Evolutionary conservation across 2,797 vertebrate species (phyloP), one percentile per base, ranked within the genome.

Genomic region (Eulemur coronatus): DNA sequence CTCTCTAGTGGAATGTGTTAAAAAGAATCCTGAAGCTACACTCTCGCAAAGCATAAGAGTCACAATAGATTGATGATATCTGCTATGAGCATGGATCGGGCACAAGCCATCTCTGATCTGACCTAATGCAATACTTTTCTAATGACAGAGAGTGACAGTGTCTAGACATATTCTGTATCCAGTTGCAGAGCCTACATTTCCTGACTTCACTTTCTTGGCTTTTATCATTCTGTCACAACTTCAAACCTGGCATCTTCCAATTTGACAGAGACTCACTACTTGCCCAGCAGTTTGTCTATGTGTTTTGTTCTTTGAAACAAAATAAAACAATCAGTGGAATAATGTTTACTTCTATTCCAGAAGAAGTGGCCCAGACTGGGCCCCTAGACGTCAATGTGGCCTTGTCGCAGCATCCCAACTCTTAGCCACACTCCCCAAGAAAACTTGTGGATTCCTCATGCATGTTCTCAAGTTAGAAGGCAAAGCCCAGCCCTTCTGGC

Each of bases 391-490:
- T 67, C 80, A 12, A 17, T 10, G 8, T 28, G 35, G 30, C 2
- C 48, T 92, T 70, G 38, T 46, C 59, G 67, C 1, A 5, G 18
- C 72, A 91, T 61, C 69, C 67, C 24, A 63, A 35, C 67, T 86
- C 55, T 24, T 7, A 69, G 24, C 24, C 65, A 79, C 35, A 46
- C 28, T 84, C 1, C 67, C 30, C 1, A 10, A 61, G 63, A 55
- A 95, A 91, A 24, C 76, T 52, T 61, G 1, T 6, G 0, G 50
- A 57, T 88, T 93, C 52, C 18, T 82, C 84, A 48, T 20, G 57
- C 84, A 93, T 15, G 48, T 67, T 94, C 41, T 92, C 65, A 97
- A 84, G 89, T 97, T 97, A 97, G 96, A 98, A 98, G 43, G 41
- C 59, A 96, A 94, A 95, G 11, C 35, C 73, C 1, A 18, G 4